Percentiles rank a stretch among this genome's conserved stretches.
Conservation (phyloP, 2,797 vertebrate species). For the Cyprinodon diabolis region DNA sequence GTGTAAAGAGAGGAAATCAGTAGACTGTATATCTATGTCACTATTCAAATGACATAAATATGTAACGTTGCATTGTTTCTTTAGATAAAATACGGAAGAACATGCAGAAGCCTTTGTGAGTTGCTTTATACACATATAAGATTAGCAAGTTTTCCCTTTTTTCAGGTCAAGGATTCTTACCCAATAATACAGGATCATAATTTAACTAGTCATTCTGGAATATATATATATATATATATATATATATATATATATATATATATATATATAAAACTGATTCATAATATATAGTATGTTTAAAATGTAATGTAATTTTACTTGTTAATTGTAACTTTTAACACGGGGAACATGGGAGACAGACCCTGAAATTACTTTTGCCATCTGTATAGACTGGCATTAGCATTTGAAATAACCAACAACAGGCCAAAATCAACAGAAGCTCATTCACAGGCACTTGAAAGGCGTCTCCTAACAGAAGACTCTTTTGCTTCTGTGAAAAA, state of each 20-base stretch:
- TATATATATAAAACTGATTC: background rate
- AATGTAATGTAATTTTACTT: constrained; percentile 51
- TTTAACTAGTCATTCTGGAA: constrained; percentile 9
- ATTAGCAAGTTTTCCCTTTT: background rate
- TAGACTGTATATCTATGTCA: constrained; percentile 13
- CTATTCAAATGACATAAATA: background rate
- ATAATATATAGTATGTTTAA: constrained; percentile 15
- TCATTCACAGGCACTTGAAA: constrained; percentile 65
- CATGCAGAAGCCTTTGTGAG: constrained; percentile 7
- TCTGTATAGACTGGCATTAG: constrained; percentile 69
- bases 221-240: background rate
- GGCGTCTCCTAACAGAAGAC: constrained; percentile 43
- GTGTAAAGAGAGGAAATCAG: constrained; percentile 18
- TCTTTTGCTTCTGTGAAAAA: constrained; percentile 24
- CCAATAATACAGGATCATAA: background rate
- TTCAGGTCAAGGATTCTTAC: background rate
- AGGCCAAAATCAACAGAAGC: constrained; percentile 55
- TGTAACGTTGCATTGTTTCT: too few relatives aligned
- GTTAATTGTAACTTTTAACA: constrained; percentile 61
- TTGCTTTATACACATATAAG: constrained; percentile 10
- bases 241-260: background rate
- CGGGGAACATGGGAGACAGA: constrained; percentile 53
- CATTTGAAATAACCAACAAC: constrained; percentile 70
- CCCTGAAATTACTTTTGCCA: constrained; percentile 77
- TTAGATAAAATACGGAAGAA: constrained; percentile 14